These are phyloP conservation scores for Eriosoma lanigerum DNA, from an alignment of 1,140 invertebrate species.

Conservation along the genomic window DNA sequence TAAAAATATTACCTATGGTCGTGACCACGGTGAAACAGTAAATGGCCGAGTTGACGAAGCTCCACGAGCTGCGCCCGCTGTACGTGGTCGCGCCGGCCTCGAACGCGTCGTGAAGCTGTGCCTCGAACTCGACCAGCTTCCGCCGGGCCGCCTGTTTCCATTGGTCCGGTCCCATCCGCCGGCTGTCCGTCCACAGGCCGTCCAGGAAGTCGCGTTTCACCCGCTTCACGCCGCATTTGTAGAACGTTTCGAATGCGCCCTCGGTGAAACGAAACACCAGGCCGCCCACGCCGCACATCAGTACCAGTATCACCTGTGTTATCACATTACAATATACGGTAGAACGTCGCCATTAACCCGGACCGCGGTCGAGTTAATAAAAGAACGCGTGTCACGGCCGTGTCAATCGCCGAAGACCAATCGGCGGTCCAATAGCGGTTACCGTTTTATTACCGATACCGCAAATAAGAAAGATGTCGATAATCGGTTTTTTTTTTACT, in stretches of 20 bases:
- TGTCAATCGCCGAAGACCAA: too few species aligned
- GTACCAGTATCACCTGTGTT: constrained; percentile 63
- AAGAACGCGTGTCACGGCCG: too few species aligned
- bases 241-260: constrained; percentile 78
- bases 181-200: constrained; percentile 74
- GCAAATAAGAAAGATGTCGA: too few species aligned
- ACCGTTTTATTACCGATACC: too few species aligned
- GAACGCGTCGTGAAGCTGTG: constrained; percentile 79
- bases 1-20: constrained; percentile 76
- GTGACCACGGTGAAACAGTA: constrained; percentile 90
- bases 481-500: too few species aligned
- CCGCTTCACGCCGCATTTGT: constrained; percentile 83
- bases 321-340: not conserved
- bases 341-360: not conserved
- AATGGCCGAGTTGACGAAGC: constrained; percentile 87
- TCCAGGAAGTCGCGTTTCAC: constrained; percentile 84
- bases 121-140: constrained; percentile 81
- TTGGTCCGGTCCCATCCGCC: constrained; percentile 79
- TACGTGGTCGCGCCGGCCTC: constrained; percentile 78
- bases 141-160: constrained; percentile 82
- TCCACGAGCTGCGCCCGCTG: constrained; percentile 84
- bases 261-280: constrained; percentile 77
- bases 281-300: constrained; percentile 76
- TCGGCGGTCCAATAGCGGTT: not conserved
- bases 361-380: not conserved